Conservation (phyloP, 2,113 vertebrate genomes). For the Colinus virginianus region DNA sequence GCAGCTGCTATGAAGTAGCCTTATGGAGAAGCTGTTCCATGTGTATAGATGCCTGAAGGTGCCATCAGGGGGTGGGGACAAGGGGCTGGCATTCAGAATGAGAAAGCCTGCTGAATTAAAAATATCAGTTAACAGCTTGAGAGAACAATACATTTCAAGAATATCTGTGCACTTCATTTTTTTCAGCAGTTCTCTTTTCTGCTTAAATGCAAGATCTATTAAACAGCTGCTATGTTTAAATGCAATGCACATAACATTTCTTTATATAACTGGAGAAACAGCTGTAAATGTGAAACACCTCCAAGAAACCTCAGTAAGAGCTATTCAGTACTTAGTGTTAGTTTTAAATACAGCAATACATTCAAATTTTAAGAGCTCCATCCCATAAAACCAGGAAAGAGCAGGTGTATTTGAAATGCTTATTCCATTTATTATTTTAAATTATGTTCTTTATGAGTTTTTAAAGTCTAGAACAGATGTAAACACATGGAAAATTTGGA, state of each 20-base stretch:
- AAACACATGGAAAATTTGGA: not conserved
- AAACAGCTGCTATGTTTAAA: not conserved
- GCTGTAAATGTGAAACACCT: not conserved
- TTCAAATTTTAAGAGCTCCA: not conserved
- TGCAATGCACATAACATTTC: not conserved
- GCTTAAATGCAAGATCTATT: not conserved
- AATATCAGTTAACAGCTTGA: not conserved
- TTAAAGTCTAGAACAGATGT: not conserved
- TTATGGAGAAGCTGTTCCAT: slow-evolving; percentile 51
- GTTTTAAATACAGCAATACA: not conserved
- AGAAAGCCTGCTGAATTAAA: slow-evolving; percentile 44
- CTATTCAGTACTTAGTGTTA: not conserved
- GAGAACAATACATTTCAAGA: not conserved
- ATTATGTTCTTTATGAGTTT: not conserved
- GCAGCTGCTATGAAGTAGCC: slow-evolving; percentile 67
- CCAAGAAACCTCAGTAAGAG: not conserved
- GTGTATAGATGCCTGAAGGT: slow-evolving; percentile 65
- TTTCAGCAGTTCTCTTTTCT: not conserved
- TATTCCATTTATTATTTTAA: not conserved
- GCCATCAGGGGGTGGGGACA: slow-evolving; percentile 10
- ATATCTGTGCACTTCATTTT: not conserved
- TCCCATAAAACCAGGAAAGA: not conserved
- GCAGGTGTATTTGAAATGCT: not conserved
- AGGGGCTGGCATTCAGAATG: slow-evolving; percentile 6
- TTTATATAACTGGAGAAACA: not conserved